A percentile compares a stretch with the other conserved stretches of the same genome.
phyloP scores from a whole-genome alignment of 1,140 invertebrate species.

The Melipona quadrifasciata region DNA sequence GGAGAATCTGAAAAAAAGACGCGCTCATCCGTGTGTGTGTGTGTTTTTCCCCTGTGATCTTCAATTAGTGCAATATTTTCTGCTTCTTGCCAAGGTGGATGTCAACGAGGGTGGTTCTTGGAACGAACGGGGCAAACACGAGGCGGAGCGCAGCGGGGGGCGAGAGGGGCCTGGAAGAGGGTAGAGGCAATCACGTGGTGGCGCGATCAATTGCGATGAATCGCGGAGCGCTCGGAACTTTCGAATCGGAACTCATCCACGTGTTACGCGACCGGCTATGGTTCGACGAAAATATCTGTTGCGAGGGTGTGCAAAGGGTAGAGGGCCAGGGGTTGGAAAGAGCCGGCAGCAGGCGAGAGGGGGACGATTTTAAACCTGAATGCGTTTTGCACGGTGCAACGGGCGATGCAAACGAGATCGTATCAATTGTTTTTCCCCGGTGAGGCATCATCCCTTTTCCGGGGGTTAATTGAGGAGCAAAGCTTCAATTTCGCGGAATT shows the following conservation, averaged over 20 bases:
- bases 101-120: neutral
- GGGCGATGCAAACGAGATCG: constrained; percentile 68
- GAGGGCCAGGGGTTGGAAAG: constrained; percentile 15
- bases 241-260: constrained; percentile 57
- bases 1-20: neutral
- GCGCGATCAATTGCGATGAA: constrained; percentile 63
- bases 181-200: constrained; percentile 42
- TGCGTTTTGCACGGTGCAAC: constrained; percentile 63
- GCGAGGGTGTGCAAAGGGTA: constrained; percentile 47
- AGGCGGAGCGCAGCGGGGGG: neutral
- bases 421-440: constrained; percentile 72
- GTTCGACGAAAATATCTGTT: constrained; percentile 49
- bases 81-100: neutral
- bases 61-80: constrained; percentile 8
- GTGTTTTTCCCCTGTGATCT: neutral
- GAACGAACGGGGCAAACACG: neutral
- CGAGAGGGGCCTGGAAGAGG: neutral
- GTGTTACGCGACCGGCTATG: constrained; percentile 51
- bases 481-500: constrained; percentile 66
- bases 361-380: constrained; percentile 67
- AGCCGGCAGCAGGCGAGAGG: neutral
- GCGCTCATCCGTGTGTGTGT: neutral
- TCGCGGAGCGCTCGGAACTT: constrained; percentile 59
- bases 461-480: constrained; percentile 67
- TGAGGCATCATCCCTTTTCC: constrained; percentile 60